A percentile compares a stretch with the other conserved stretches of the same genome.
Conservation (phyloP, 2,113 vertebrate genomes). For the Oryzias celebensis region DNA sequence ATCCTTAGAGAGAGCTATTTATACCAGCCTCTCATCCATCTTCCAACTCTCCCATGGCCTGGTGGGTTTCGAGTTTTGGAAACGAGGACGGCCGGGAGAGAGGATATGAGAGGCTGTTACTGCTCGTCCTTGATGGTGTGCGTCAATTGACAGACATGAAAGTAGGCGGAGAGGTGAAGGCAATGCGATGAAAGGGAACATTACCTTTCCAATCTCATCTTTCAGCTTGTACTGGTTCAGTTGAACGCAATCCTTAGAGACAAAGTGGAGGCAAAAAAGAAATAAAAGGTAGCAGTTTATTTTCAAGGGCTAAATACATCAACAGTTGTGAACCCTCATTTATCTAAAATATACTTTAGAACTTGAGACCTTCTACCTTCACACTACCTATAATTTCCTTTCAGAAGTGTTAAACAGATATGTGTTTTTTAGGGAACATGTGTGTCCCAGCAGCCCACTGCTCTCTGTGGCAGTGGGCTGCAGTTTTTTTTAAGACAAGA, state of each 20-base stretch:
- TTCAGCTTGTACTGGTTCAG: slow-evolving; percentile 98
- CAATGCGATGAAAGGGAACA: slow-evolving; percentile 52
- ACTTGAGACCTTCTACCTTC: too few species aligned
- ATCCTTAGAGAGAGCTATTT: slow-evolving; percentile 67
- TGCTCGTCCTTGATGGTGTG: slow-evolving; percentile 45
- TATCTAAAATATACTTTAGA: too few species aligned
- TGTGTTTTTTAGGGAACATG: too few species aligned
- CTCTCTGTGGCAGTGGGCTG: slow-evolving; percentile 48
- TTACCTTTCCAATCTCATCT: slow-evolving; percentile 98
- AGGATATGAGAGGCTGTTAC: slow-evolving; percentile 52
- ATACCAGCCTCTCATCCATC: slow-evolving; percentile 67
- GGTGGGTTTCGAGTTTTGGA: slow-evolving; percentile 62
- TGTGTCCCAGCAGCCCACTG: too few species aligned
- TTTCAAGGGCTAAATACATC: slow-evolving; percentile 13
- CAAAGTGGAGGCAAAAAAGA: not conserved
- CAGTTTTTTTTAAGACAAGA: slow-evolving; percentile 52
- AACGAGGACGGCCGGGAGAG: slow-evolving; percentile 64
- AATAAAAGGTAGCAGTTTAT: slow-evolving; percentile 7
- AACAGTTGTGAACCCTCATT: not conserved
- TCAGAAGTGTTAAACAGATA: too few species aligned
- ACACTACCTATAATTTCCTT: too few species aligned
- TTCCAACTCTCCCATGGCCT: slow-evolving; percentile 62
- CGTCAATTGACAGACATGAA: slow-evolving; percentile 45
- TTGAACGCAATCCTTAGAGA: slow-evolving; percentile 91
- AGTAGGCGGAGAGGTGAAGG: slow-evolving; percentile 32